These are phyloP conservation scores for Brachionichthys hirsutus DNA, from an alignment of 2,113 vertebrate species.

Conservation along the genomic window DNA sequence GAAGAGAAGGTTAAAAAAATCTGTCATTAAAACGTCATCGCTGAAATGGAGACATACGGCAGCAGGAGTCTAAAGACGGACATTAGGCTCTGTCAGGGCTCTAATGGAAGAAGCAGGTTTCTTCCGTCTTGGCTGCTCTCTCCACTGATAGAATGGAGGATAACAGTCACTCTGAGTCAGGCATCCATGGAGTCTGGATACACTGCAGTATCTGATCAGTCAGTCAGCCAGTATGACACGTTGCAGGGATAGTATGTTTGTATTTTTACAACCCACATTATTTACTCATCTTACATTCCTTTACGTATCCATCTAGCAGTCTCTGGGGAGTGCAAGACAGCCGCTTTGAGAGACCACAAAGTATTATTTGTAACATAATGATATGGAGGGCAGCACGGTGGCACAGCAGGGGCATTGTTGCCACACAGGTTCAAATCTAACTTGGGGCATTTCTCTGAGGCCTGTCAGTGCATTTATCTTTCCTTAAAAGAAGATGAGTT, in stretches of 20 bases:
- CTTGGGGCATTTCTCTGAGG: no score
- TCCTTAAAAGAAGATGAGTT: not conserved
- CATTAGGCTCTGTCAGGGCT: conserved; percentile 56
- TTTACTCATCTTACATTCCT: conserved; percentile 17
- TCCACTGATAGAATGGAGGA: conserved; percentile 65
- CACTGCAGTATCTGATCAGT: conserved; percentile 32
- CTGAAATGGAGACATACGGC: conserved; percentile 23
- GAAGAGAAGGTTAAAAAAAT: conserved; percentile 22
- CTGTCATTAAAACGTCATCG: conserved; percentile 44
- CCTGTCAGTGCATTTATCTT: not conserved
- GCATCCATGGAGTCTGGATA: conserved; percentile 25
- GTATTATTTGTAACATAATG: not conserved
- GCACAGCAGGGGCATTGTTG: no score
- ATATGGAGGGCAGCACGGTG: no score
- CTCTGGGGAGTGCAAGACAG: conserved; percentile 13
- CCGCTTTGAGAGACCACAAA: conserved; percentile 19
- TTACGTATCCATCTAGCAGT: not conserved
- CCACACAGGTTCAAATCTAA: no score
- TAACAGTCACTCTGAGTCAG: conserved; percentile 52
- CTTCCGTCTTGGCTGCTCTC: conserved; percentile 64
- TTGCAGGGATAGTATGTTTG: not conserved
- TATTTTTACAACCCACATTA: conserved; percentile 11
- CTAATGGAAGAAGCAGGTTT: conserved; percentile 69
- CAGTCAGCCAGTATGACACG: conserved; percentile 17
- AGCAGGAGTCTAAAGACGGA: conserved; percentile 33